Conservation (phyloP, 2,113 vertebrate species). For the Solenodon paradoxus region DNA sequence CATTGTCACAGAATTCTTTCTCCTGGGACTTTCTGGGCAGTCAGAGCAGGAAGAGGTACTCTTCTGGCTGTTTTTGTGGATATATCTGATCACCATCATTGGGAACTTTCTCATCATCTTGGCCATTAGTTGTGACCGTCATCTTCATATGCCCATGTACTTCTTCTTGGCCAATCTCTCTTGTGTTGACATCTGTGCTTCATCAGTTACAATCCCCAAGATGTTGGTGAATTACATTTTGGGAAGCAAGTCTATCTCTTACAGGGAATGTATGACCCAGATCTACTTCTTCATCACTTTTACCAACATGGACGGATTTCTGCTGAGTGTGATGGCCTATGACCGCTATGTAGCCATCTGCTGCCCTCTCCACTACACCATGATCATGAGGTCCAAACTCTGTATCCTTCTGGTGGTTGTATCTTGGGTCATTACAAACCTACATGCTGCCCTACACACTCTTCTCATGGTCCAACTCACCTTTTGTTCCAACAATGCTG, state of each 20-base stretch:
- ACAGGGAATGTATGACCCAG: constrained; percentile 55
- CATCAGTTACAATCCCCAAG: constrained; percentile 60
- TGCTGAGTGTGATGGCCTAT: constrained; percentile 63
- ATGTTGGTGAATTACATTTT: constrained; percentile 10
- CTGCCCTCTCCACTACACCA: constrained; percentile 39
- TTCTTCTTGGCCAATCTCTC: constrained; percentile 70
- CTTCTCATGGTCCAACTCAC: constrained; percentile 41
- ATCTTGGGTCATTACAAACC: constrained; percentile 48
- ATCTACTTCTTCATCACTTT: constrained; percentile 71
- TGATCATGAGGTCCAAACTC: constrained; percentile 51
- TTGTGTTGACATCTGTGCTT: constrained; percentile 54
- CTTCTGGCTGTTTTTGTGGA: constrained; percentile 38
- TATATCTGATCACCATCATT: constrained; percentile 28
- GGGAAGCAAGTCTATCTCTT: constrained; percentile 46
- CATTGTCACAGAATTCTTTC: constrained; percentile 55
- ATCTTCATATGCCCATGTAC: constrained; percentile 65
- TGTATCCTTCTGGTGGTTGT: constrained; percentile 47
- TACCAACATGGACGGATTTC: constrained; percentile 58
- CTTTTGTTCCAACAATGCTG: constrained; percentile 29
- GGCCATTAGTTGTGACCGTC: constrained; percentile 44
- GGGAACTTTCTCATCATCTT: constrained; percentile 55
- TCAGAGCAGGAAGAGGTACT: background rate
- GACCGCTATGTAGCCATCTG: constrained; percentile 56
- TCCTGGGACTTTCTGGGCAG: constrained; percentile 45
- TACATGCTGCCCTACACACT: constrained; percentile 65